Evolutionary conservation across 2,797 vertebrate genomes (phyloP), one percentile per base, ranked within the genome.

Genomic region (Liasis olivaceus): DNA sequence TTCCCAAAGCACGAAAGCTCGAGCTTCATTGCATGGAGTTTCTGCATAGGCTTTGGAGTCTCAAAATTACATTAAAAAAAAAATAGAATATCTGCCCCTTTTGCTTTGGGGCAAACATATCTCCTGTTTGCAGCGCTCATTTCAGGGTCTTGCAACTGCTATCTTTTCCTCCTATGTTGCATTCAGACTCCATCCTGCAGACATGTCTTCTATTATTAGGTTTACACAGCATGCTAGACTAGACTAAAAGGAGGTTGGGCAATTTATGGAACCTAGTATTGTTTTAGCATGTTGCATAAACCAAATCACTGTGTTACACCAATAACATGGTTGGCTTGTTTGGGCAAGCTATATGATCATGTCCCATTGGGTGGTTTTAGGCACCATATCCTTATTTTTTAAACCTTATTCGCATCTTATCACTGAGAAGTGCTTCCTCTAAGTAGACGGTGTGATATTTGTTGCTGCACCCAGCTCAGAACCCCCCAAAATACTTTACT

Each of bases 1-100:
- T 91, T 92, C 54, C 5, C 72, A 96, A 96, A 47, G 86, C 63
- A 96, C 63, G 69, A 87, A 94, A 47, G 84, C 22, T 94, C 51
- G 88, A 54, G 60, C 89, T 93, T 81, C 89, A 88, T 91, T 94
- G 92, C 93, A 93, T 93, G 60, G 59, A 94, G 94, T 93, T 54
- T 94, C 91, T 62, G 17, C 87, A 94, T 85, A 93, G 87, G 72
- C 92, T 95, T 94, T 89, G 91, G 94, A 58, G 56, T 15, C 56
- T 91, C 92, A 90, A 95, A 95, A 94, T 15, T 92, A 17, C 28
- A 14, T 64, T 60, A 62, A 62, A 5, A 60, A 60, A 20, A 60
- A 17, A 5, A 60, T 31, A 69, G 66, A 69, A 17, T 69, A 69
- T 24, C 36, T 47, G 72, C 36, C 20, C 28, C 36, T 81, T 81